Percentiles rank a stretch among this genome's conserved stretches.
phyloP scores from a whole-genome alignment of 2,113 vertebrate species.

The Lepidothrix coronata region DNA sequence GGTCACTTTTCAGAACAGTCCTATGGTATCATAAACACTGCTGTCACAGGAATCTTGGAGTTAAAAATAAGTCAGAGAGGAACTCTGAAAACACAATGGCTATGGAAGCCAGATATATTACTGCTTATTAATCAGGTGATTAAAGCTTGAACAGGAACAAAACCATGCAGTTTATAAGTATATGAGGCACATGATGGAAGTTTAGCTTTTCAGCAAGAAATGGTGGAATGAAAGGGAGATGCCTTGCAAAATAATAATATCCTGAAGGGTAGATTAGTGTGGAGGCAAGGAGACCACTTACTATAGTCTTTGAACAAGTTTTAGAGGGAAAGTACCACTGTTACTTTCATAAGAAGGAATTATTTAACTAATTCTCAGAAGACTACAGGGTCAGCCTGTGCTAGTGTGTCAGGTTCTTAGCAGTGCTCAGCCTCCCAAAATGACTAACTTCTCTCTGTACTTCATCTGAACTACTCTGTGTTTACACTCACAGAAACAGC shows the following conservation, averaged over 20 bases:
- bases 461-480: neutral
- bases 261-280: neutral
- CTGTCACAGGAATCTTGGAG: neutral
- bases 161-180: neutral
- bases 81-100: neutral
- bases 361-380: neutral
- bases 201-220: neutral
- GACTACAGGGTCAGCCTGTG: neutral
- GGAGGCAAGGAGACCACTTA: neutral
- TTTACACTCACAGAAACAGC: neutral
- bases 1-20: neutral
- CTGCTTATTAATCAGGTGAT: neutral
- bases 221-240: neutral
- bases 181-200: neutral
- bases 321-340: neutral
- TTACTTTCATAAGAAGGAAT: neutral
- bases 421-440: neutral
- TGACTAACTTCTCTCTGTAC: neutral
- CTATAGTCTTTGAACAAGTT: neutral
- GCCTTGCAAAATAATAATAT: neutral
- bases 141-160: neutral
- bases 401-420: neutral
- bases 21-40: neutral
- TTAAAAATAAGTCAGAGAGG: neutral
- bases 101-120: neutral